Conservation (phyloP, 2,113 vertebrate genomes). For the Gnathonemus echidnorhynchus region DNA sequence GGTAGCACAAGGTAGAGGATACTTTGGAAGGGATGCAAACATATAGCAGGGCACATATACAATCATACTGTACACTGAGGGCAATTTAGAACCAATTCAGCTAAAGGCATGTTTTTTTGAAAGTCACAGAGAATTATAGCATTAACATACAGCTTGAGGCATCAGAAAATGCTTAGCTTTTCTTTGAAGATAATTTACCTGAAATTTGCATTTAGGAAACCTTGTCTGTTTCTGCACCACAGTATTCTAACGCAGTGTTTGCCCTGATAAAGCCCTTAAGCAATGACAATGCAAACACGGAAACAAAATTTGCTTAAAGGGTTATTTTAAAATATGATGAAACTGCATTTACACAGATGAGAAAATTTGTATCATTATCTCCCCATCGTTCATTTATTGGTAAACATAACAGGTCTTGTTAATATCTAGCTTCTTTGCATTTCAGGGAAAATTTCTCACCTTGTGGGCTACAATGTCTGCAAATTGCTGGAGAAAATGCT, state of each 20-base stretch:
- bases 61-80: background rate
- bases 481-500: background rate
- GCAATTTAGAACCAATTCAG: background rate
- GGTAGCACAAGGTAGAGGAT: background rate
- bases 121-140: background rate
- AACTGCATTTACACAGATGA: background rate
- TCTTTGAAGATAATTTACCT: background rate
- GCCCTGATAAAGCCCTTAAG: background rate
- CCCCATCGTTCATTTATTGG: background rate
- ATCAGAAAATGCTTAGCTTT: background rate
- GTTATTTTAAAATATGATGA: background rate
- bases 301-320: background rate
- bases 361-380: background rate
- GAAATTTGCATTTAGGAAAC: background rate
- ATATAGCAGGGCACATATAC: background rate
- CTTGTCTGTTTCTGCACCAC: background rate
- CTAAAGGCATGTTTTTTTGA: background rate
- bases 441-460: background rate
- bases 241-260: background rate
- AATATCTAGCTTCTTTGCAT: background rate
- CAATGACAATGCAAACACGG: background rate
- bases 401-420: background rate
- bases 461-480: background rate
- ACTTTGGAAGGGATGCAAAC: background rate
- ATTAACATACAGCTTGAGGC: background rate